These are phyloP conservation scores for Anseranas semipalmata DNA, from an alignment of 2,113 vertebrate genomes.

Conservation along the genomic window DNA sequence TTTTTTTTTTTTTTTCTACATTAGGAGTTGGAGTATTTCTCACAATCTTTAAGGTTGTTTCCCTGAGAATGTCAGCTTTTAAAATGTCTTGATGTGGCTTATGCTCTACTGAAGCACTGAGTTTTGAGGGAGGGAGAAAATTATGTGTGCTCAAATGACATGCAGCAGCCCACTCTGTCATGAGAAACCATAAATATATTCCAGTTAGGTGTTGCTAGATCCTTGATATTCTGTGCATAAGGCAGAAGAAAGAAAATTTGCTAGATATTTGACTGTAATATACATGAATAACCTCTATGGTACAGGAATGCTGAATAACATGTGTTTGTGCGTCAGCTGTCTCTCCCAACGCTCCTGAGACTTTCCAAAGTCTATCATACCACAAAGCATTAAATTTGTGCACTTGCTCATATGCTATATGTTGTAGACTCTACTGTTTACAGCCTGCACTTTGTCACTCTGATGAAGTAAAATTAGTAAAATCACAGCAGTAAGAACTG, in stretches of 20 bases:
- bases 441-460: constrained; percentile 15
- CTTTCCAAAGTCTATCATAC: background rate
- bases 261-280: background rate
- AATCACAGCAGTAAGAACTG: background rate
- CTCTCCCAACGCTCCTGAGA: background rate
- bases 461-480: background rate
- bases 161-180: background rate
- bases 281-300: background rate
- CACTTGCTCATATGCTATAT: background rate
- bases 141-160: background rate
- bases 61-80: background rate
- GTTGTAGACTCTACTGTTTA: background rate
- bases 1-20: background rate
- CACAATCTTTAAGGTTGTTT: background rate
- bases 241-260: background rate
- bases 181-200: background rate
- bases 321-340: fast-evolving
- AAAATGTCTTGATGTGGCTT: background rate
- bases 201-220: background rate
- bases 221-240: background rate
- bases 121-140: background rate
- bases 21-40: background rate
- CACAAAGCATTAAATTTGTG: background rate
- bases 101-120: background rate
- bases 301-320: background rate